Conservation (phyloP, 2,888 invertebrate species). For the Sthenelais limicola region DNA sequence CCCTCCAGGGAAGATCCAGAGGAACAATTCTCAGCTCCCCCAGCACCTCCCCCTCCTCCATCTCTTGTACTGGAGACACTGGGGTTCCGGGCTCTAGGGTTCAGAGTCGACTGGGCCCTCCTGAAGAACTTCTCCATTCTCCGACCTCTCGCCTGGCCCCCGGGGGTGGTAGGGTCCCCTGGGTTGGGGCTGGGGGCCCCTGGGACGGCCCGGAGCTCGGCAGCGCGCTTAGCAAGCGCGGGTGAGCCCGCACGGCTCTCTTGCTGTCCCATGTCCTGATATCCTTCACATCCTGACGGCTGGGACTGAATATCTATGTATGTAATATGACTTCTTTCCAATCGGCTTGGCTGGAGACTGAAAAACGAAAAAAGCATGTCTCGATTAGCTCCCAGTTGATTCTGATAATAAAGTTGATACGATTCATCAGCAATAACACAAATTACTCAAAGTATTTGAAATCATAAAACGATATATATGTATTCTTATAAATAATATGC, state of each 20-base stretch:
- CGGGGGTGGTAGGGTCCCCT: constrained; percentile 11
- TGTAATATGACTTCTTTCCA: background rate
- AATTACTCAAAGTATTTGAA: too few relatives aligned
- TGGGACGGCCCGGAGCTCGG: constrained; percentile 20
- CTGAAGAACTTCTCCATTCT: constrained; percentile 50
- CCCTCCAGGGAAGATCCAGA: constrained; percentile 33
- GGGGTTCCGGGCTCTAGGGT: constrained; percentile 42
- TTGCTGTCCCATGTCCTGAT: constrained; percentile 43
- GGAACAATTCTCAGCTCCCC: background rate
- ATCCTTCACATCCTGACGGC: background rate
- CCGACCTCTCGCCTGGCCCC: constrained; percentile 17
- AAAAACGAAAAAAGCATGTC: background rate
- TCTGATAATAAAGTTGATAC: too few relatives aligned
- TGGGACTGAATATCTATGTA: background rate
- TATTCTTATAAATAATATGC: too few relatives aligned
- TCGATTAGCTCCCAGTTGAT: too few relatives aligned
- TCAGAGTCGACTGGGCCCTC: constrained; percentile 44
- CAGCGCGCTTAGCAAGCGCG: constrained; percentile 39
- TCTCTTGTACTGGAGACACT: too few relatives aligned
- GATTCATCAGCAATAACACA: too few relatives aligned
- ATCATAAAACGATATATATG: too few relatives aligned
- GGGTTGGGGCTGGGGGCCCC: background rate
- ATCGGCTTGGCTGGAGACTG: background rate
- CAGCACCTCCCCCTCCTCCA: background rate
- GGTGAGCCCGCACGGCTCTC: constrained; percentile 43